These are phyloP conservation scores for Odontomachus brunneus DNA, from an alignment of 1,140 invertebrate species.

Conservation along the genomic window DNA sequence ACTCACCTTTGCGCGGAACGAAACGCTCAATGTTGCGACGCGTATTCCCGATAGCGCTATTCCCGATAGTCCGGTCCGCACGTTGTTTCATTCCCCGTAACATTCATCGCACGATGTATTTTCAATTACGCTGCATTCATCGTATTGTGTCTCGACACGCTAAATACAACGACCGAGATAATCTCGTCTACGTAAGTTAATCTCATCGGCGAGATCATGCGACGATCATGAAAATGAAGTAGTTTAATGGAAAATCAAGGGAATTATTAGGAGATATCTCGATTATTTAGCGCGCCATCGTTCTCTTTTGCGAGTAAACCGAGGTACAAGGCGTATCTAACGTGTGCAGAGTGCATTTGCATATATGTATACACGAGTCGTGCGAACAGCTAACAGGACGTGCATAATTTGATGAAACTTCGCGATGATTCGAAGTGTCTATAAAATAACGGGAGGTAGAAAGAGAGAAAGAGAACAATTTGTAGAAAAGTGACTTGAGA, in stretches of 20 bases:
- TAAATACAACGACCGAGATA: not conserved
- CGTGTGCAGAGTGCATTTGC: not conserved
- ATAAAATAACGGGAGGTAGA: slow-evolving; percentile 59
- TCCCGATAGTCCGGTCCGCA: not conserved
- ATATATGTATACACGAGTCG: not conserved
- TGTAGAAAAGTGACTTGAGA: not conserved
- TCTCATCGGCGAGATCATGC: not conserved
- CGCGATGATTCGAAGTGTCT: slow-evolving; percentile 53
- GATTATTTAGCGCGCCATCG: slow-evolving; percentile 3
- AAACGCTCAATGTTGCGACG: slow-evolving; percentile 6
- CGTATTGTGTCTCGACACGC: not conserved
- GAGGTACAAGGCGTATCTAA: not conserved
- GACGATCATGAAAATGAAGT: not conserved
- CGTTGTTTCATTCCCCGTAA: not conserved
- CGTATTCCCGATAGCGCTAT: too few species aligned
- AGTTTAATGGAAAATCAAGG: not conserved
- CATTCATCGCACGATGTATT: not conserved
- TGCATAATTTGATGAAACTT: slow-evolving; percentile 60
- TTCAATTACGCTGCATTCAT: slow-evolving; percentile 11
- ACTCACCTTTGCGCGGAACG: not conserved
- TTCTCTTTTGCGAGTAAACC: not conserved
- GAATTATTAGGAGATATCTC: not conserved
- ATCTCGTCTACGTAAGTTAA: not conserved
- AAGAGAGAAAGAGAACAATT: slow-evolving; percentile 18
- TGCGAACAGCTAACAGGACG: not conserved